Evolutionary conservation across 1,140 invertebrate species (phyloP).

Genomic region (Bombus sylvicola): DNA sequence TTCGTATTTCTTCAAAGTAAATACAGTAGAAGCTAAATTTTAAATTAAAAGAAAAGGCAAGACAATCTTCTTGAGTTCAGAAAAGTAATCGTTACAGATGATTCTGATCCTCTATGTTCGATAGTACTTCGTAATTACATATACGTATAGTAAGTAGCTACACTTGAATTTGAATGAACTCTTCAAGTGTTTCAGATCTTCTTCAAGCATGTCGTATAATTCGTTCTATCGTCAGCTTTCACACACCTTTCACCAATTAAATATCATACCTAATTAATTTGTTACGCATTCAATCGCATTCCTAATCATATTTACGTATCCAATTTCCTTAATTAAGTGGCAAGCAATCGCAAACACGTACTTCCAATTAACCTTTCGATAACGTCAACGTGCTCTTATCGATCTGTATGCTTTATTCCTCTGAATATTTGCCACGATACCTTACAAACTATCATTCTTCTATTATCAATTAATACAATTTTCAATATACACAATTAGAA

Average conservation of each 20-base stretch:
- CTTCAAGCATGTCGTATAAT: neutral
- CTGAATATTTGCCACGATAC: neutral
- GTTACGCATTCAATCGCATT: neutral
- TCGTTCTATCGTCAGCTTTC: neutral
- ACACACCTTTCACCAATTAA: neutral
- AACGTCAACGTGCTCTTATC: neutral
- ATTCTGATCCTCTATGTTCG: too few species aligned
- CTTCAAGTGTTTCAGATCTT: neutral
- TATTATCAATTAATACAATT: neutral
- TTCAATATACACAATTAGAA: neutral
- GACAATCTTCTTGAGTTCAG: too few species aligned
- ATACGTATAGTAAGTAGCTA: too few species aligned
- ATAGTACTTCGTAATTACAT: too few species aligned
- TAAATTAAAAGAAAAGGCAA: too few species aligned
- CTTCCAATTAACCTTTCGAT: conserved; percentile 7
- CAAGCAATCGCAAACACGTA: neutral
- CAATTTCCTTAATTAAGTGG: conserved; percentile 12
- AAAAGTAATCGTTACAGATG: too few species aligned
- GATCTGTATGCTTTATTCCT: neutral
- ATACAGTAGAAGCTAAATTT: too few species aligned
- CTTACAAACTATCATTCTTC: neutral
- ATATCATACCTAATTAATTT: conserved; percentile 9
- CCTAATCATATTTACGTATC: neutral
- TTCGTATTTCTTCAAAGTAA: too few species aligned
- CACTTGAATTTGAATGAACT: conserved; percentile 2